phyloP scores from a whole-genome alignment of 1,140 invertebrate species.

The Aphis craccivora region DNA sequence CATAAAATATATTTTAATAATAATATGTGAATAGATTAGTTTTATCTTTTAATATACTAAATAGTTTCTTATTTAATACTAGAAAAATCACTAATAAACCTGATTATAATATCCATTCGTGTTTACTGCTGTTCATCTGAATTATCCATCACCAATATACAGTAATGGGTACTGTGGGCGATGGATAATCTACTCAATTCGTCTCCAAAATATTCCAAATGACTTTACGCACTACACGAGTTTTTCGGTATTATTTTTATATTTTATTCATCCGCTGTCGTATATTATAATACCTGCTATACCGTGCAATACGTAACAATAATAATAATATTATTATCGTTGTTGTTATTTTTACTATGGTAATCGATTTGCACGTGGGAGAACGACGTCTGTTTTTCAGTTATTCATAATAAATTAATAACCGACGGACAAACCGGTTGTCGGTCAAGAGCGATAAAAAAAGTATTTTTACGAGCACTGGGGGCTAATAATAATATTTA shows the following conservation, averaged over 20 bases:
- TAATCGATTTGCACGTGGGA: slow-evolving; percentile 46
- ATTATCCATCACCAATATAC: no score
- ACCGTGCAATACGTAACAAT: not conserved
- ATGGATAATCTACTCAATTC: not conserved
- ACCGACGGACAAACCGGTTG: not conserved
- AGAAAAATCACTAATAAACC: no score
- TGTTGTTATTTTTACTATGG: not conserved
- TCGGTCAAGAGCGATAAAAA: not conserved
- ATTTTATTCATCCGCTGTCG: not conserved
- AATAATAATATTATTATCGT: not conserved
- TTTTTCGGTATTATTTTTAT: not conserved
- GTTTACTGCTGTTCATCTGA: not conserved
- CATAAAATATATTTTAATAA: not conserved
- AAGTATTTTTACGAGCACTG: not conserved
- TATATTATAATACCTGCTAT: not conserved
- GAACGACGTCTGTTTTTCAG: not conserved
- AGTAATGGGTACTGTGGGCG: not conserved
- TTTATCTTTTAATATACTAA: not conserved
- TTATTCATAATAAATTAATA: not conserved
- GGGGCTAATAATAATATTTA: not conserved
- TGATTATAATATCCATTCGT: no score
- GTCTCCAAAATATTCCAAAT: not conserved
- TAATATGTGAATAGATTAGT: not conserved
- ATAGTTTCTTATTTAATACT: not conserved
- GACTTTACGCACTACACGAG: no score